These are phyloP conservation scores for Aphidius colemani DNA, from an alignment of 2,888 invertebrate genomes.

Conservation along the genomic window DNA sequence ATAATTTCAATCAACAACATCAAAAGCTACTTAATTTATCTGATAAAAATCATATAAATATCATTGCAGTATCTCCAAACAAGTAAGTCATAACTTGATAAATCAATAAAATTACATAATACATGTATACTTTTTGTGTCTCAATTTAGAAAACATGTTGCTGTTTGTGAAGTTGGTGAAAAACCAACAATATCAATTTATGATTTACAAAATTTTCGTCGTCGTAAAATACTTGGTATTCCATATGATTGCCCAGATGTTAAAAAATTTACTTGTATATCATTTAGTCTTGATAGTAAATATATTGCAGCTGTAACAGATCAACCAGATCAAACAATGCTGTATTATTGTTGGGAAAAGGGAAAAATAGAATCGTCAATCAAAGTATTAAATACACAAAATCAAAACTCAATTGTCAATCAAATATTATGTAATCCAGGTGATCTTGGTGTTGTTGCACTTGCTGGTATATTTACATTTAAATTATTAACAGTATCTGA, in stretches of 20 bases:
- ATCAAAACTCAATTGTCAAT: conserved; percentile 70
- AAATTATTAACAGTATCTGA: conserved; percentile 78
- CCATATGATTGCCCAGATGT: conserved; percentile 66
- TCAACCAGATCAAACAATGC: conserved; percentile 80
- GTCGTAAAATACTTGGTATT: conserved; percentile 70
- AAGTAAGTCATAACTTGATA: conserved; percentile 62
- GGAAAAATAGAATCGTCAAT: conserved; percentile 78
- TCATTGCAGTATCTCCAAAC: conserved; percentile 70
- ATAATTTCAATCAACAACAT: conserved; percentile 73
- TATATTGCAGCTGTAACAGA: conserved; percentile 80
- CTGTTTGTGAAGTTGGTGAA: conserved; percentile 68
- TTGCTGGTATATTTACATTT: conserved; percentile 70
- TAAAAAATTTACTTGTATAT: conserved; percentile 71
- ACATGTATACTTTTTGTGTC: not conserved
- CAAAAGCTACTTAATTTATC: conserved; percentile 75
- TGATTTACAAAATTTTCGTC: conserved; percentile 72
- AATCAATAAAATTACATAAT: not conserved
- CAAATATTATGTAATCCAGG: conserved; percentile 77
- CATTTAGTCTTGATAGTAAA: conserved; percentile 83
- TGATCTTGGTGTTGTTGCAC: conserved; percentile 75
- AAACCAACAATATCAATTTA: conserved; percentile 74
- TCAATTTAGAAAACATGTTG: conserved; percentile 66
- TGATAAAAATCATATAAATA: conserved; percentile 70
- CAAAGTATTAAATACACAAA: conserved; percentile 74
- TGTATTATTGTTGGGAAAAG: conserved; percentile 82